phyloP scores from a whole-genome alignment of 2,797 vertebrate species.

The Poecilia velifera region DNA sequence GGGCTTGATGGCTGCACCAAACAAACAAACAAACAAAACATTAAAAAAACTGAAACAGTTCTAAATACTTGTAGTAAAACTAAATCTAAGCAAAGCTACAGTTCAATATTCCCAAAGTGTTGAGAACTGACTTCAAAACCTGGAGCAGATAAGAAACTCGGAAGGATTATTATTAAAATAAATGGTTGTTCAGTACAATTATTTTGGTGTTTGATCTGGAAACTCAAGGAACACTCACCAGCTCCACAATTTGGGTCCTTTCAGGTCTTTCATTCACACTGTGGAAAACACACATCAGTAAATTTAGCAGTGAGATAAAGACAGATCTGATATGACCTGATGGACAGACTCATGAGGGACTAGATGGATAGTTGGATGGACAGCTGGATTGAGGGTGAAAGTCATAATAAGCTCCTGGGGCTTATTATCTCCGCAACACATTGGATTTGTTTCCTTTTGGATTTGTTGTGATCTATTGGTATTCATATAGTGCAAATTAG shows the following conservation, averaged over 20 bases:
- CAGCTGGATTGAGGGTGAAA: neutral
- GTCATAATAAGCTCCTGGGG: neutral
- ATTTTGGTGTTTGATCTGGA: neutral
- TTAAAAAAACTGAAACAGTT: neutral
- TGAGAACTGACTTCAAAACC: neutral
- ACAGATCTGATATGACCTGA: neutral
- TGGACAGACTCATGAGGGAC: neutral
- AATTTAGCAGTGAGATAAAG: neutral
- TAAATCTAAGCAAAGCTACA: neutral
- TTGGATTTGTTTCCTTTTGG: neutral
- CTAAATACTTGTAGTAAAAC: neutral
- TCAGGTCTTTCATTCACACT: conserved; percentile 84
- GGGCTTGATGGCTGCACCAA: conserved; percentile 82
- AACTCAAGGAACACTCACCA: conserved; percentile 81
- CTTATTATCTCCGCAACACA: neutral
- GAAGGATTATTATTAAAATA: neutral
- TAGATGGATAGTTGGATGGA: neutral
- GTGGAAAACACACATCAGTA: conserved; percentile 10
- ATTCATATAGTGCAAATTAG: neutral
- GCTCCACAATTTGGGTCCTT: conserved; percentile 83
- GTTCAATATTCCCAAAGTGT: neutral
- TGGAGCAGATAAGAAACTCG: neutral
- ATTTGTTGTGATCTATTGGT: neutral
- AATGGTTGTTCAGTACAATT: neutral
- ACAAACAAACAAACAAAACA: neutral